Evolutionary conservation across 2,113 vertebrate species (phyloP), one percentile per base, ranked within the genome.

Genomic region (Syngnathus scovelli): DNA sequence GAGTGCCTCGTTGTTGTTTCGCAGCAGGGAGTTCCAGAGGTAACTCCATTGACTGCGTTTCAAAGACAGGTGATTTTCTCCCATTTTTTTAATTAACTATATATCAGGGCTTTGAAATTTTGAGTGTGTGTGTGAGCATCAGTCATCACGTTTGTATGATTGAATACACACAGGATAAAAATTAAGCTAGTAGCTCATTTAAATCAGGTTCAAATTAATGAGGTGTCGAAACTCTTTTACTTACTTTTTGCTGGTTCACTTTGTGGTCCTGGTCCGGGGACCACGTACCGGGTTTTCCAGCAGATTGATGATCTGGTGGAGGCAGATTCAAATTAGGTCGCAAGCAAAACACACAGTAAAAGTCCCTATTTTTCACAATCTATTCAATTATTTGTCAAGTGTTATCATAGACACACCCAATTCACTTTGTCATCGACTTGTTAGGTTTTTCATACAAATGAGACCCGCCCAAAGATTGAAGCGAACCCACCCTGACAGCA

Each of bases 221-320:
- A 38, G 15, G 6, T 10, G 5, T 3, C 10, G 39, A 61, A 12
- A 39, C 8, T 11, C 55, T 19, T 65, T 39, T 52, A 16, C 75
- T 63, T 75, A 92, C 91, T 89, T 90, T 77, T 71, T 62, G 54
- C 27, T 8, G 72, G 56, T 61, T 63, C 46, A 52, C 64, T 37
- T 56, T 71, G 63, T 71, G 64, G 68, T 71, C 6, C 66, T 71
- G 75, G 76, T 83, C 43, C 0, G 93, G 93, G 1, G 93, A 93
- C 93, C 92, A 93, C 71, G 72, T 82, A 16, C 85, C 87, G 58
- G 92, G 67, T 73, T 90, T 94, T 61, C 90, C 88, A 46, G 86
- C 81, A 21, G 90, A 91, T 55, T 85, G 87, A 66, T 79, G 86
- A 11, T 64, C 94, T 96, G 84, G 10, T 77, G 73, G 61, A 81